Percentiles rank a stretch among this genome's conserved stretches.
phyloP scores from a whole-genome alignment of 2,797 vertebrate species.

The Falco cherrug region DNA sequence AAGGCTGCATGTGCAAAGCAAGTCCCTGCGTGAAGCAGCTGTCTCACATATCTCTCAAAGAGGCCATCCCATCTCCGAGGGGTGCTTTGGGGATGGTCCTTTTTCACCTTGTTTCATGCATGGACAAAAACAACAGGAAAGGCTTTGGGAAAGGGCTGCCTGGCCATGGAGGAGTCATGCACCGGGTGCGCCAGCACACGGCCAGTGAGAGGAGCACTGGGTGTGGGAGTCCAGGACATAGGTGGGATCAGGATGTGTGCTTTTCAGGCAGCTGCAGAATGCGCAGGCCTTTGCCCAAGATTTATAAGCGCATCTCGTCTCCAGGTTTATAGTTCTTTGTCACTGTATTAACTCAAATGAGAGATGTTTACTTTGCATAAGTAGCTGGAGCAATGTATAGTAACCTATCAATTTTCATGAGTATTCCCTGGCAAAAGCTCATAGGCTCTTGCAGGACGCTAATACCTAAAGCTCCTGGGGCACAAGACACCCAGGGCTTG shows the following conservation, averaged over 20 bases:
- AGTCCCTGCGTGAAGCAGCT: background rate
- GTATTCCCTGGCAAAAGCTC: slow-evolving; percentile 20
- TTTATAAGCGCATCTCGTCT: background rate
- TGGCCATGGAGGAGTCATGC: background rate
- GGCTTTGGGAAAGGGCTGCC: background rate
- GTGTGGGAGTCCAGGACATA: rapidly evolving
- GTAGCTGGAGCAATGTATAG: slow-evolving; percentile 42
- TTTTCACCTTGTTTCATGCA: background rate
- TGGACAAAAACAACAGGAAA: background rate
- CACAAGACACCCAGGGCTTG: slow-evolving; percentile 19
- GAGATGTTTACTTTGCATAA: slow-evolving; percentile 64
- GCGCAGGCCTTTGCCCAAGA: background rate
- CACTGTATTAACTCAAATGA: slow-evolving; percentile 47
- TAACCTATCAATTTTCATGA: slow-evolving; percentile 64
- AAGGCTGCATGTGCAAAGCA: background rate
- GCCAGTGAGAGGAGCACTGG: background rate
- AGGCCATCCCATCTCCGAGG: background rate
- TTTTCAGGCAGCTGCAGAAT: background rate
- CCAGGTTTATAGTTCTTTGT: slow-evolving; percentile 42
- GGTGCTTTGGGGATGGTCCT: background rate
- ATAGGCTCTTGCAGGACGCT: slow-evolving; percentile 1
- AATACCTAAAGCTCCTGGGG: slow-evolving; percentile 28
- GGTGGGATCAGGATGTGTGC: background rate
- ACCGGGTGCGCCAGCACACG: background rate
- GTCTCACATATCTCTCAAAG: background rate